phyloP scores from a whole-genome alignment of 2,797 vertebrate genomes.

The Arrhamphus sclerolepis region DNA sequence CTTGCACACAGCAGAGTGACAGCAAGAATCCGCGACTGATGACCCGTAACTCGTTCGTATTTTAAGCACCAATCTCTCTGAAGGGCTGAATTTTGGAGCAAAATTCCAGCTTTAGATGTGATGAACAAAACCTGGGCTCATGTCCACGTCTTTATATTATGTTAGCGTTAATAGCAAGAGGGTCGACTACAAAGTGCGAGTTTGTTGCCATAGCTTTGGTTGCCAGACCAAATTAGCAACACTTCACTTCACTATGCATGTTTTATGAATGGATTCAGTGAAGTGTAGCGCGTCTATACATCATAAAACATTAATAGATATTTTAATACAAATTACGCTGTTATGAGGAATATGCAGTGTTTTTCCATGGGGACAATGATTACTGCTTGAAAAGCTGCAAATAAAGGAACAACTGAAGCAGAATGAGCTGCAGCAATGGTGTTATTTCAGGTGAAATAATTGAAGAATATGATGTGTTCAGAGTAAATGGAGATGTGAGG shows the following conservation, averaged over 20 bases:
- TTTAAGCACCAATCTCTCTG: background rate
- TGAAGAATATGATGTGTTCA: background rate
- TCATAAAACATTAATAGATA: slow-evolving; percentile 27
- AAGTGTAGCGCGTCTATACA: slow-evolving; percentile 25
- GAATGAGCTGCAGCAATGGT: slow-evolving; percentile 8
- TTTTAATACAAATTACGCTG: slow-evolving; percentile 15
- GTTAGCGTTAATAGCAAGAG: background rate
- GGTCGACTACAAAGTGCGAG: background rate
- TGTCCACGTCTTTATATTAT: background rate
- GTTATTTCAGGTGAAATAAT: slow-evolving; percentile 27
- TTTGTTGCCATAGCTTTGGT: background rate
- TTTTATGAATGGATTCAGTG: slow-evolving; percentile 23
- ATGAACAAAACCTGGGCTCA: background rate
- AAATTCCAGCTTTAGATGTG: background rate
- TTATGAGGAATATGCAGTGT: slow-evolving; percentile 1
- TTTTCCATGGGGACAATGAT: background rate
- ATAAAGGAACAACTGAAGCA: slow-evolving; percentile 24
- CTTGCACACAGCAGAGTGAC: slow-evolving; percentile 4
- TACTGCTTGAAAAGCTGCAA: slow-evolving; percentile 26
- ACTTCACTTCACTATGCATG: slow-evolving; percentile 13
- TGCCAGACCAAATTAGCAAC: background rate
- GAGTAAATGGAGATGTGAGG: slow-evolving; percentile 4
- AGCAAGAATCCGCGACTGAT: slow-evolving; percentile 20
- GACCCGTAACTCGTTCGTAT: slow-evolving; percentile 1
- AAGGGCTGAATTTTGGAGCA: slow-evolving; percentile 1